A percentile compares a stretch with the other conserved stretches of the same genome.
Conservation (phyloP, 2,797 vertebrate genomes). For the Petrocephalus schoutedeni region DNA sequence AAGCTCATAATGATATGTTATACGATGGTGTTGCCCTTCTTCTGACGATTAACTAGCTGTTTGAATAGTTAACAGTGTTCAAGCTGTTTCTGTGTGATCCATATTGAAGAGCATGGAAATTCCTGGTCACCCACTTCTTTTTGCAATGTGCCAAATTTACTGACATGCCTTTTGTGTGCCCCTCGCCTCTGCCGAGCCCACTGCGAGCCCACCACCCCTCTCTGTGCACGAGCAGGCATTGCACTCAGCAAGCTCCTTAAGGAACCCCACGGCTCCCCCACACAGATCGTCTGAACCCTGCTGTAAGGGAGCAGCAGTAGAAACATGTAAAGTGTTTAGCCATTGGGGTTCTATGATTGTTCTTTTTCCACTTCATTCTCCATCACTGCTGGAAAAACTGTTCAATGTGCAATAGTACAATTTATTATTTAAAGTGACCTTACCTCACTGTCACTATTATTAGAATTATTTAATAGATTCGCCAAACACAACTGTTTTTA, state of each 20-base stretch:
- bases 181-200: background rate
- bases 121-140: conserved; percentile 1
- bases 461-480: background rate
- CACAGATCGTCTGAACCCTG: background rate
- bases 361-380: background rate
- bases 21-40: background rate
- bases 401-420: background rate
- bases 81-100: background rate
- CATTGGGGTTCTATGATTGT: background rate
- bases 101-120: background rate
- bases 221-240: background rate
- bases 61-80: background rate
- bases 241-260: background rate
- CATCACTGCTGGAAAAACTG: background rate
- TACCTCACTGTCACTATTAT: background rate
- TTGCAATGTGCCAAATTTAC: background rate
- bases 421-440: background rate
- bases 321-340: background rate
- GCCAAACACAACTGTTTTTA: background rate
- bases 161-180: background rate
- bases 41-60: background rate
- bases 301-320: background rate
- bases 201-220: background rate
- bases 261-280: background rate
- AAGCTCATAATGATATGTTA: background rate